Percentiles rank a stretch among this genome's conserved stretches.
phyloP scores from a whole-genome alignment of 2,888 invertebrate genomes.

The Ypsolopha scabrella region DNA sequence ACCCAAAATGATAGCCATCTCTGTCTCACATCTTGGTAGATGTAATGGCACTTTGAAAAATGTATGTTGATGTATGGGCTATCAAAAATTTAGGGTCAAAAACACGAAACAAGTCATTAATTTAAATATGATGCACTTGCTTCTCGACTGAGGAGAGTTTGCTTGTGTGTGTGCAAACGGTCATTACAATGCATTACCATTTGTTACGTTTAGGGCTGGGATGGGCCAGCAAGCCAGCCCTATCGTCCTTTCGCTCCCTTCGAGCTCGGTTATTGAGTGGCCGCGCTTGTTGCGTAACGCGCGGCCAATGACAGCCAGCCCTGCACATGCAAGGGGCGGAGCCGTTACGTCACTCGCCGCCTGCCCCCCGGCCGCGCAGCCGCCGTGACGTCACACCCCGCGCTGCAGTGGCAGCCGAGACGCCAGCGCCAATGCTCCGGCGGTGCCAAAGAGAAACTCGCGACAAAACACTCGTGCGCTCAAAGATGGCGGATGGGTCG shows the following conservation, averaged over 20 bases:
- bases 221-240: slow-evolving; percentile 38
- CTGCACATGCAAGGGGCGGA: slow-evolving; percentile 65
- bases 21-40: neutral
- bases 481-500: slow-evolving; percentile 88
- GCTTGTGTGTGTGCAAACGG: slow-evolving; percentile 26
- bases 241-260: slow-evolving; percentile 57
- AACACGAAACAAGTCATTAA: slow-evolving; percentile 22
- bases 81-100: slow-evolving; percentile 7
- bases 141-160: slow-evolving; percentile 22
- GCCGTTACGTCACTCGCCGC: slow-evolving; percentile 62
- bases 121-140: slow-evolving; percentile 43
- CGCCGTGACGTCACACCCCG: slow-evolving; percentile 60
- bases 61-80: neutral
- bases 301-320: slow-evolving; percentile 63
- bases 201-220: slow-evolving; percentile 56
- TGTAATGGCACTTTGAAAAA: neutral
- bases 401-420: slow-evolving; percentile 33
- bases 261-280: slow-evolving; percentile 54
- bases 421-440: slow-evolving; percentile 42
- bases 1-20: neutral
- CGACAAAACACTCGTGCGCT: slow-evolving; percentile 74
- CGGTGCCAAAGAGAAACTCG: slow-evolving; percentile 42
- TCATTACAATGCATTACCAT: slow-evolving; percentile 54
- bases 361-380: slow-evolving; percentile 58
- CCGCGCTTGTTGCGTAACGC: slow-evolving; percentile 58